Evolutionary conservation across 1,140 invertebrate species (phyloP).

Genomic region (Pinna nobilis): DNA sequence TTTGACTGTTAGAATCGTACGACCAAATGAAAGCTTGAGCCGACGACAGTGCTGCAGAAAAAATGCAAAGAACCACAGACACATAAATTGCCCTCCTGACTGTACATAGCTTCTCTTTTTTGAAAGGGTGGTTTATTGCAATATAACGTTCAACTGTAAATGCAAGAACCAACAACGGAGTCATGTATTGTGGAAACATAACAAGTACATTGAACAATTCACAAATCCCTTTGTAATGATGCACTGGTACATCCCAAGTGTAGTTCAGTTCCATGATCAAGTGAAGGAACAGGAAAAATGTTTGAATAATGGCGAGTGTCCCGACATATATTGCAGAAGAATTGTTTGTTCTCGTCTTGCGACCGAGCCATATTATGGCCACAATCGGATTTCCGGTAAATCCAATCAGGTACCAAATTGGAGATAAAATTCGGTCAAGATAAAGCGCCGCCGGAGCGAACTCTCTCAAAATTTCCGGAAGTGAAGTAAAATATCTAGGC

Average conservation of each 20-base stretch:
- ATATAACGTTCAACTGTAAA: slow-evolving; percentile 97
- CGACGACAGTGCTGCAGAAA: slow-evolving; percentile 45
- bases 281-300: slow-evolving; percentile 66
- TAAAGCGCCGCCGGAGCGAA: slow-evolving; percentile 51
- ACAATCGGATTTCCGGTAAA: slow-evolving; percentile 69
- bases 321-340: slow-evolving; percentile 71
- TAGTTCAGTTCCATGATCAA: slow-evolving; percentile 59
- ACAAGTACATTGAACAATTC: slow-evolving; percentile 62
- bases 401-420: slow-evolving; percentile 69
- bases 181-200: slow-evolving; percentile 67
- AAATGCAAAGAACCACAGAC: slow-evolving; percentile 36
- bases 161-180: slow-evolving; percentile 76
- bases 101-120: slow-evolving; percentile 71
- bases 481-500: too few relatives aligned
- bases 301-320: slow-evolving; percentile 66
- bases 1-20: slow-evolving; percentile 31
- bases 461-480: slow-evolving; percentile 44
- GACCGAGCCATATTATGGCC: slow-evolving; percentile 66
- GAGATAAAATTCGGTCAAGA: slow-evolving; percentile 57
- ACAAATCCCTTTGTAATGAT: slow-evolving; percentile 51
- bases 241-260: slow-evolving; percentile 58
- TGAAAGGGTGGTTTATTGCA: slow-evolving; percentile 94
- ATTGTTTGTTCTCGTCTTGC: slow-evolving; percentile 62
- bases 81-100: slow-evolving; percentile 51
- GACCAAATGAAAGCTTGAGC: slow-evolving; percentile 66